Percentiles rank a stretch among this genome's conserved stretches.
Conservation (phyloP, 1,140 invertebrate species). For the Rhynchophorus ferrugineus region DNA sequence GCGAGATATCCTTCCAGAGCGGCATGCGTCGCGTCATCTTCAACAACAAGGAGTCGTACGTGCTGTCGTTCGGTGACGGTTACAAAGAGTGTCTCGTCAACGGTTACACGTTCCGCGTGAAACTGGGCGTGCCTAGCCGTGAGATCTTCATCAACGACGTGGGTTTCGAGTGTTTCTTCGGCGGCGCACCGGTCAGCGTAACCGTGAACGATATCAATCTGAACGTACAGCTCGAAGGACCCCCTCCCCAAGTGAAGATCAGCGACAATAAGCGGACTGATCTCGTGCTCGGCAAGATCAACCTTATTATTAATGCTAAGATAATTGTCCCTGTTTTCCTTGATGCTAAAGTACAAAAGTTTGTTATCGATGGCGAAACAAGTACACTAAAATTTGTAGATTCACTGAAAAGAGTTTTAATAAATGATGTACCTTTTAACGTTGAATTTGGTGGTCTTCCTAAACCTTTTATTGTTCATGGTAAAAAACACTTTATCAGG, state of each 20-base stretch:
- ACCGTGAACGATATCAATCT: conserved; percentile 71
- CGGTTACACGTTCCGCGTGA: conserved; percentile 65
- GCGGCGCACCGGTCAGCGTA: conserved; percentile 77
- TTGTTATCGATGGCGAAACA: conserved; percentile 64
- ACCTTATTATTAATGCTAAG: conserved; percentile 71
- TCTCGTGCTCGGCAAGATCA: conserved; percentile 73
- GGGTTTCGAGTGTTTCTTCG: conserved; percentile 86
- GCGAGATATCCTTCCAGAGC: conserved; percentile 76
- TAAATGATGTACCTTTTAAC: conserved; percentile 76
- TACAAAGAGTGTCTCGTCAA: conserved; percentile 65
- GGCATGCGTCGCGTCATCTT: conserved; percentile 57
- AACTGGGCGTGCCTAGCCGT: conserved; percentile 84
- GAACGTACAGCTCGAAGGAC: conserved; percentile 73
- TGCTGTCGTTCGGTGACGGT: conserved; percentile 62
- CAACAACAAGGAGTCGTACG: conserved; percentile 61
- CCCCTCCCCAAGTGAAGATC: conserved; percentile 78
- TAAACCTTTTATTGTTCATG: conserved; percentile 73
- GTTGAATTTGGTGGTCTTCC: conserved; percentile 88
- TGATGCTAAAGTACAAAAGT: conserved; percentile 78
- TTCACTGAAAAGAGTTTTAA: conserved; percentile 63
- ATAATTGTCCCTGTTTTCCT: conserved; percentile 72
- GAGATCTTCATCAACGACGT: conserved; percentile 84
- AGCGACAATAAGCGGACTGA: conserved; percentile 62
- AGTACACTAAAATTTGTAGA: conserved; percentile 76
- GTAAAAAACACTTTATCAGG: conserved; percentile 74